Evolutionary conservation across 2,888 invertebrate species (phyloP).

Genomic region (Stegophylla sp.): DNA sequence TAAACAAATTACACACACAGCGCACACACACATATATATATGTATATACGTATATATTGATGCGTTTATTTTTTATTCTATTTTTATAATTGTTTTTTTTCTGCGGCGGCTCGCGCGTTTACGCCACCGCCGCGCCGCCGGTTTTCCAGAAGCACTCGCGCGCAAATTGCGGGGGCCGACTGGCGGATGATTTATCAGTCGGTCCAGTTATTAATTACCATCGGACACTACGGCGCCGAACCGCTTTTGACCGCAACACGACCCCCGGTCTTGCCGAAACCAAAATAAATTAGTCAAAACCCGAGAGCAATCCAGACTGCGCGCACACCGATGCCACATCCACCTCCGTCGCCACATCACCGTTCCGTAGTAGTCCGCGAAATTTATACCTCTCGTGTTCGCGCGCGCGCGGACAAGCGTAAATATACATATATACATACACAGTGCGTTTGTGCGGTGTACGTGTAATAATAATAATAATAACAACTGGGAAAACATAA

Average conservation of each 20-base stretch:
- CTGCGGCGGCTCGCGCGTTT: background rate
- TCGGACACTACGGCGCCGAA: conserved; percentile 7
- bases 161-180: conserved; percentile 1
- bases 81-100: background rate
- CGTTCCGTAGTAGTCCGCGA: background rate
- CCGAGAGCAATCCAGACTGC: background rate
- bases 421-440: too few relatives aligned
- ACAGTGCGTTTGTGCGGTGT: background rate
- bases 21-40: too few relatives aligned
- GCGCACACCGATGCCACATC: background rate
- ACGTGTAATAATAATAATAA: background rate
- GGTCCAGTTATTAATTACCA: conserved; percentile 37
- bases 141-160: conserved; percentile 15
- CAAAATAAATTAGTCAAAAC: conserved; percentile 49
- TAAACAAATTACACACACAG: background rate
- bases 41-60: too few relatives aligned
- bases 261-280: conserved; percentile 46
- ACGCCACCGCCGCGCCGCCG: background rate
- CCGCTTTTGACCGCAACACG: conserved; percentile 48
- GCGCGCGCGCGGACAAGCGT: too few relatives aligned
- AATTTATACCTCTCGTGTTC: background rate
- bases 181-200: conserved; percentile 48
- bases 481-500: conserved; percentile 1
- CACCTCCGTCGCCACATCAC: background rate
- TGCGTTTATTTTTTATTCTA: conserved; percentile 4